Base-by-base conservation (phyloP, 2,113 vertebrate species). In the Hiodon tergisus region DNA sequence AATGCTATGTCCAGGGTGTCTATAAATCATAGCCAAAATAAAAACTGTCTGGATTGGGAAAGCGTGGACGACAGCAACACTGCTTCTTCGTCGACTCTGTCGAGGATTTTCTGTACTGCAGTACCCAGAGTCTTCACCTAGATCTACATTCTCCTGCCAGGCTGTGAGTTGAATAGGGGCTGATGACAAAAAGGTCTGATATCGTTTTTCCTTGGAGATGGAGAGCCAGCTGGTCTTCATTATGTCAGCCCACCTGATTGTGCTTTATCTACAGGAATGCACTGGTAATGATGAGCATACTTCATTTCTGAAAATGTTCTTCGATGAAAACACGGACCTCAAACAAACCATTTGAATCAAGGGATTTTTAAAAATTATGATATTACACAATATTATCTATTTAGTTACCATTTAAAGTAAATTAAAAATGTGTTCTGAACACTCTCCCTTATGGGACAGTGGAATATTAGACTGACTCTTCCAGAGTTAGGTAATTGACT, bases 161-260 rank as follows among this genome's bases (percentile, higher is more conserved):
- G n/a, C 8, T 13, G 31, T 31, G 14, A 59, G 3, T 11, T 59
- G 58, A 11, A 59, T 14, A 59, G 58, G 3, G 14, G 7, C 14
- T 11, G 58, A 6, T 9, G 9, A 8, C 9, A 59, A 59, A 11
- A 59, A 3, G 9, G 4, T 14, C 9, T 59, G 4, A 59, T 59
- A 14, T 59, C 9, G 9, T 9, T 59, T 59, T 14, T 11, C 6
- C 7, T n/a, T 13, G 61, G 3, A 63, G 84, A 87, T 82, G 84
- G 8, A 59, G 74, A 72, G 57, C 13, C 63, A 13, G 5, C 62
- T 69, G 10, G 31, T 17, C 4, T 11, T 66, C 63, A 66, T n/a
- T n/a, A 66, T 72, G 60, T 71, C 75, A 71, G 67, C 17, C n/a
- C 71, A 55, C 58, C 14, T 83, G 6, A 6, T 81, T 62, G 17